Percentiles rank a stretch among this genome's conserved stretches.
phyloP scores from a whole-genome alignment of 2,113 vertebrate genomes.

The Thryonomys swinderianus region DNA sequence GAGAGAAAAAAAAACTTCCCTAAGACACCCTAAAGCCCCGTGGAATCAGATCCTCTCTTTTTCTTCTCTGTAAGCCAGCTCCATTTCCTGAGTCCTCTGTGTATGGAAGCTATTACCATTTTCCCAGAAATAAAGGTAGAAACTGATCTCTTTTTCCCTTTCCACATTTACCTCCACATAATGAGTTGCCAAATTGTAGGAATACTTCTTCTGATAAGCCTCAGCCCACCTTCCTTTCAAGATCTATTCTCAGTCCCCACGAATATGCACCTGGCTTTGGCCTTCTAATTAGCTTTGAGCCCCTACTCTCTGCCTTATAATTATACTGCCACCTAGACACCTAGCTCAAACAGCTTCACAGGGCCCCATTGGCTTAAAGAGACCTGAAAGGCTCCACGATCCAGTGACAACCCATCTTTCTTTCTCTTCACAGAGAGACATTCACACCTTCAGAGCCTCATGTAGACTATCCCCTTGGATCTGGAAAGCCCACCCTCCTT shows the following conservation, averaged over 20 bases:
- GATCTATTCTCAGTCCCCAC: background rate
- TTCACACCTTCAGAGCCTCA: background rate
- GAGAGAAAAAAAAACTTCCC: background rate
- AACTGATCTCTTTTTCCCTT: background rate
- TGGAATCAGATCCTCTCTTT: background rate
- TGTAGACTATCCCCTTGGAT: background rate
- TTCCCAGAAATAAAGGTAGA: background rate
- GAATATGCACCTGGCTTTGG: background rate
- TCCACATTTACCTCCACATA: background rate
- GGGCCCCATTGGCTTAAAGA: background rate
- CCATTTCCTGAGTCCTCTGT: background rate
- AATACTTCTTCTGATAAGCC: background rate
- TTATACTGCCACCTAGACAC: background rate
- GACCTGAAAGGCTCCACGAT: background rate
- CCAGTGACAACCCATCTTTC: background rate
- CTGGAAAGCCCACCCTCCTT: background rate
- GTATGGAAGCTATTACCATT: background rate
- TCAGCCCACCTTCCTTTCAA: background rate
- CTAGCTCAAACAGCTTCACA: background rate
- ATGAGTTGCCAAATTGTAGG: background rate
- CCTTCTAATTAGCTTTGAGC: background rate
- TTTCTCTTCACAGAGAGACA: background rate
- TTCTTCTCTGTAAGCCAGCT: background rate
- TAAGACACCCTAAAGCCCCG: background rate
- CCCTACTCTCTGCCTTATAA: background rate